These are phyloP conservation scores for Frankliniella intonsa DNA, from an alignment of 2,888 invertebrate genomes.

Conservation along the genomic window DNA sequence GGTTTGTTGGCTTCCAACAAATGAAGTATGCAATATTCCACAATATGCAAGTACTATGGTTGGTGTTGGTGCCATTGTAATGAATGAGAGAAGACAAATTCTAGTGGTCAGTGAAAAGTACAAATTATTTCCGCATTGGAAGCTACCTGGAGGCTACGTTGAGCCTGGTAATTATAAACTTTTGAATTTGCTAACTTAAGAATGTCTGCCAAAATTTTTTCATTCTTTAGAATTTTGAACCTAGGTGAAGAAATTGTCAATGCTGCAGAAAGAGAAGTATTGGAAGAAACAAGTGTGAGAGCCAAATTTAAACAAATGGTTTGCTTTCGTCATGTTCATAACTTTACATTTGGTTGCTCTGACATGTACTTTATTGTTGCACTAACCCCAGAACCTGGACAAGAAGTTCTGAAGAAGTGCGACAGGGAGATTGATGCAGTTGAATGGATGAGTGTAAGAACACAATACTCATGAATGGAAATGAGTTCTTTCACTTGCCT, in stretches of 20 bases:
- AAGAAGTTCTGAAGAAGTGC: conserved; percentile 61
- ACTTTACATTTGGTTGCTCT: conserved; percentile 72
- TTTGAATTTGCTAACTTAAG: not conserved
- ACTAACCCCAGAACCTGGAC: conserved; percentile 54
- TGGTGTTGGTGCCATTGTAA: conserved; percentile 82
- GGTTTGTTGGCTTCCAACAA: conserved; percentile 70
- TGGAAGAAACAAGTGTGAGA: conserved; percentile 83
- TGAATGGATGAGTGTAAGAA: conserved; percentile 70
- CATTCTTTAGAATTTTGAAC: conserved; percentile 30
- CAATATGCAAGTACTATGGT: conserved; percentile 74
- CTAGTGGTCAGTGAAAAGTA: conserved; percentile 76
- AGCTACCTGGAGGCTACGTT: conserved; percentile 87
- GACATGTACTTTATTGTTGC: conserved; percentile 80
- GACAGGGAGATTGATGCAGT: conserved; percentile 72
- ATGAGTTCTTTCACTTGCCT: not conserved
- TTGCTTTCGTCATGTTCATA: conserved; percentile 72
- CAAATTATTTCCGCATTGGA: conserved; percentile 64
- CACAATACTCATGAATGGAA: not conserved
- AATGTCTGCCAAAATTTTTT: not conserved
- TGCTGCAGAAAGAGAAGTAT: conserved; percentile 79
- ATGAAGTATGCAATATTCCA: conserved; percentile 62
- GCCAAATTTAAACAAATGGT: conserved; percentile 71
- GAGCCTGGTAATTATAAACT: conserved; percentile 60
- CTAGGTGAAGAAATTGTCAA: conserved; percentile 75
- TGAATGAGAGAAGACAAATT: conserved; percentile 70